Evolutionary conservation across 2,113 vertebrate species (phyloP).

Genomic region (Heptranchias perlo): DNA sequence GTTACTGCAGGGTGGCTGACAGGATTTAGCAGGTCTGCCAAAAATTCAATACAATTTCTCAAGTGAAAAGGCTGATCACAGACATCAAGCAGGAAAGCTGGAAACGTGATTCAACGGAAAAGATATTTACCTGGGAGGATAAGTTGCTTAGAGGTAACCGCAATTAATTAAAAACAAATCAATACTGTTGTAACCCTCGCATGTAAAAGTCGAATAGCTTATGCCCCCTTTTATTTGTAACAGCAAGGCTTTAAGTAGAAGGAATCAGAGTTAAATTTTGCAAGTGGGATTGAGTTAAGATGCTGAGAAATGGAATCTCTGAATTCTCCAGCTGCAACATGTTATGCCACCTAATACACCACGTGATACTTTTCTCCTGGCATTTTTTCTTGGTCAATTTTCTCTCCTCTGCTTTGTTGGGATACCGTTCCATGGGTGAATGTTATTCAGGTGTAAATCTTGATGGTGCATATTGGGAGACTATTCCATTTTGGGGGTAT

Average conservation of each 20-base stretch:
- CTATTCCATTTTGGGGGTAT: no score
- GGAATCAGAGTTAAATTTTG: background rate
- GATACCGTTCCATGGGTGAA: no score
- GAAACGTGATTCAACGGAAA: background rate
- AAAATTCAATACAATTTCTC: background rate
- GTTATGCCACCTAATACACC: background rate
- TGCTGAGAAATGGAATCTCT: background rate
- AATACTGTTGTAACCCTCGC: background rate
- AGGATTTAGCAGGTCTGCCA: background rate
- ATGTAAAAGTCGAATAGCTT: background rate
- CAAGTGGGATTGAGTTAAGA: background rate
- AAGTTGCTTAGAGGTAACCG: background rate
- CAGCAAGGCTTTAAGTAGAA: background rate
- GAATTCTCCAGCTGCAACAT: background rate
- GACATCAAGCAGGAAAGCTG: background rate
- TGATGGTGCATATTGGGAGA: no score
- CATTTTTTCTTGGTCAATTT: background rate
- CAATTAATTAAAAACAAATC: background rate
- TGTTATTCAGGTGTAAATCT: no score
- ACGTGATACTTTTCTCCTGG: background rate
- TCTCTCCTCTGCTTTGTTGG: background rate
- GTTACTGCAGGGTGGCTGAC: background rate
- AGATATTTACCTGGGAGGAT: no score
- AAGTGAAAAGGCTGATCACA: background rate
- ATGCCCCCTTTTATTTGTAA: background rate